Evolutionary conservation across 2,113 vertebrate species (phyloP), one percentile per base, ranked within the genome.

Genomic region (Seriola quinqueradiata): DNA sequence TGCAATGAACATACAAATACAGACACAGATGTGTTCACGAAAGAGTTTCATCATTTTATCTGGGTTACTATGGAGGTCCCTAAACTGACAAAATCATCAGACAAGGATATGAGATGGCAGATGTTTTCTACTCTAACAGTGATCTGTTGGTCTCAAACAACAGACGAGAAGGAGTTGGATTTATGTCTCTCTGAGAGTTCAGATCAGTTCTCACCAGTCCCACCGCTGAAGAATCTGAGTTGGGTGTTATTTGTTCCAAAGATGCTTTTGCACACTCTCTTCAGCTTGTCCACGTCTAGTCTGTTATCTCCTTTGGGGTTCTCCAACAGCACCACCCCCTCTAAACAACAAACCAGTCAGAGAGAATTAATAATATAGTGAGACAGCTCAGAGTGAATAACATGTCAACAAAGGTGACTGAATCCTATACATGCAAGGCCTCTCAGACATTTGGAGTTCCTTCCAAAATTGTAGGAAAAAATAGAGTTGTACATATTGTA

Each of bases 221-320:
- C 92, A 36, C 94, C 95, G 68, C 84, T 94, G 93, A 96, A 98
- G 87, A 99, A 50, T 16, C 91, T 67, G 76, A 99, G 90, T 55
- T 92, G 87, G 12, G 87, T 60, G 59, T 87, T 93, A 75, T 95
- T 92, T 77, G 97, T 90, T 75, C 92, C 95, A 90, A 99, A 99
- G 90, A 99, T 95, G 87, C 93, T 96, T 85, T 93, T 85, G 72
- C 98, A 94, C 13, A 95, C 93, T 55, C 67, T 92, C 78, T 96
- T 95, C 60, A 99, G 92, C 80, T 95, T 96, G 77, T 92, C 79
- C 81, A 97, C 61, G 81, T 95, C 93, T 64, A 97, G 81, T 23
- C 79, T 90, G 88, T 97, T 96, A 82, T 99, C 97, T 5, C 98
- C 98, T 90, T 96, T 97, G 16, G 98, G 98, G 89, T 99, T 99